Conservation (phyloP, 2,888 invertebrate species). For the Lasius fuliginosus region DNA sequence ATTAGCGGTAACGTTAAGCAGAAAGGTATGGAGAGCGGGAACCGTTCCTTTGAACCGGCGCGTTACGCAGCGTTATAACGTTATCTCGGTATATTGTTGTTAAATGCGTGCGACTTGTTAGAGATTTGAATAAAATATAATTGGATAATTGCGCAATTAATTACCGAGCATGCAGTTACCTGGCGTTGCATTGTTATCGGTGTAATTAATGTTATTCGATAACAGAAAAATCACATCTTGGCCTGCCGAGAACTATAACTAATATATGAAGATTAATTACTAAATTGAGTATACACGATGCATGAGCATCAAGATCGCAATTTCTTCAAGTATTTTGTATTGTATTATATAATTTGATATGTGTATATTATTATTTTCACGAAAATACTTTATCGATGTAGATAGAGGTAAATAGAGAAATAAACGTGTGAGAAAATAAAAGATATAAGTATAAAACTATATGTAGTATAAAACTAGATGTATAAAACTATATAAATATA, state of each 20-base stretch:
- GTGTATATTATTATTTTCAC: neutral
- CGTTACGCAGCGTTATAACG: neutral
- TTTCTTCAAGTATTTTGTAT: neutral
- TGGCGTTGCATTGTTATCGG: conserved; percentile 19
- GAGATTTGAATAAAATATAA: conserved; percentile 44
- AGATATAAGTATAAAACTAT: neutral
- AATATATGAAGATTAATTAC: conserved; percentile 27
- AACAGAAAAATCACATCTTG: conserved; percentile 24
- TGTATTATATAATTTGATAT: neutral
- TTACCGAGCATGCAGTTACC: conserved; percentile 39
- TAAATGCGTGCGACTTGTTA: conserved; percentile 32
- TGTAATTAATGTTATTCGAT: conserved; percentile 27
- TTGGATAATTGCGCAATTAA: conserved; percentile 47
- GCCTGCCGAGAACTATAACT: conserved; percentile 2
- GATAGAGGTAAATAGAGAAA: neutral
- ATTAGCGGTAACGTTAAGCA: conserved; percentile 40
- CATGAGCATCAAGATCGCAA: conserved; percentile 9
- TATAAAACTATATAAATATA: neutral
- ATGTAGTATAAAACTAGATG: neutral
- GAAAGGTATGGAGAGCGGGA: neutral
- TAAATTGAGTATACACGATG: neutral
- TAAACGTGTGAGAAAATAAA: neutral
- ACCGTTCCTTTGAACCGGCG: conserved; percentile 17
- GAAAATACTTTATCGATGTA: neutral
- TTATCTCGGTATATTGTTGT: conserved; percentile 28